These are phyloP conservation scores for Elysia chlorotica DNA, from an alignment of 1,140 invertebrate species.

Conservation along the genomic window DNA sequence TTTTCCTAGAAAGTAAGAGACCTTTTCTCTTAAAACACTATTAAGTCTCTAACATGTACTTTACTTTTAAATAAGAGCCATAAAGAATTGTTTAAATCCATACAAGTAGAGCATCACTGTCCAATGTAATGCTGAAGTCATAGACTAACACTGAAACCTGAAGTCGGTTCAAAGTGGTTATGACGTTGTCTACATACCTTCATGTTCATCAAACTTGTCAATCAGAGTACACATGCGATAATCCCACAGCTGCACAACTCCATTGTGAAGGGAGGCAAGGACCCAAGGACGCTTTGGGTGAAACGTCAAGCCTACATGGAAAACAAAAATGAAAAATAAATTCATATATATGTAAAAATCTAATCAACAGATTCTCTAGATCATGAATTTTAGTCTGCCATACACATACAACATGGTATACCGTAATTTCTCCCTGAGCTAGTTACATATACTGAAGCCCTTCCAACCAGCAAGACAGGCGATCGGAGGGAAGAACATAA, in stretches of 20 bases:
- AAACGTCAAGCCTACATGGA: conserved; percentile 80
- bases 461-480: background rate
- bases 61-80: no score
- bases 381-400: background rate
- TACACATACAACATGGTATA: background rate
- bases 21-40: no score
- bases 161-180: no score
- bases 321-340: background rate
- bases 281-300: conserved; percentile 99
- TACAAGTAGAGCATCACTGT: no score
- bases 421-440: background rate
- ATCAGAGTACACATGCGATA: conserved; percentile 99
- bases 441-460: background rate
- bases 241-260: conserved; percentile 98
- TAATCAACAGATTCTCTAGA: background rate
- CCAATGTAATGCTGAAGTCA: no score
- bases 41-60: no score
- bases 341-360: background rate
- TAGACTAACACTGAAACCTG: no score
- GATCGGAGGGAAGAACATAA: background rate
- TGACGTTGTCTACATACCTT: no score
- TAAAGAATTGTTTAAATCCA: no score
- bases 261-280: conserved; percentile 96
- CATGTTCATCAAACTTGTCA: conserved; percentile 99
- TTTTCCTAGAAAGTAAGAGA: no score